Conservation (phyloP, 2,888 invertebrate species). For the Galeruca laticollis region DNA sequence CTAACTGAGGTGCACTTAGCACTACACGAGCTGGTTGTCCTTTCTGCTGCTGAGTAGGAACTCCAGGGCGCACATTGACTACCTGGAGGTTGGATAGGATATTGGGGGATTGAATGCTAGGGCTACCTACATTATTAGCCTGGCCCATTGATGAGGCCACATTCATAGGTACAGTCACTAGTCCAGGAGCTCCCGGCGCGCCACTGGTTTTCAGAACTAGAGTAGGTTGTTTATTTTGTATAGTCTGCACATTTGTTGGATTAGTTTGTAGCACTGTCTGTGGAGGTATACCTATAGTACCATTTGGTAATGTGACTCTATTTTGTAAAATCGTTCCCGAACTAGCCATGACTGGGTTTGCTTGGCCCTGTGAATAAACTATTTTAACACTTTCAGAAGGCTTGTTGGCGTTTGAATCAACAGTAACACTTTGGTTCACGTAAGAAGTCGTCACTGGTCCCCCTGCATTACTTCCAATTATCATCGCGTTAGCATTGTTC, state of each 20-base stretch:
- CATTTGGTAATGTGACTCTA: conserved; percentile 77
- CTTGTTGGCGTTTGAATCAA: conserved; percentile 56
- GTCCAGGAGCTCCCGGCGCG: conserved; percentile 66
- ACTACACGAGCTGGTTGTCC: conserved; percentile 86
- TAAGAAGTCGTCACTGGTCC: conserved; percentile 57
- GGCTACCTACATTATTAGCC: conserved; percentile 67
- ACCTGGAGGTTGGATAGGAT: conserved; percentile 81
- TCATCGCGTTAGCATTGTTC: conserved; percentile 59
- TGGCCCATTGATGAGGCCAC: conserved; percentile 72
- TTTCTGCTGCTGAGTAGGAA: conserved; percentile 80
- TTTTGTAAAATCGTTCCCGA: conserved; percentile 69
- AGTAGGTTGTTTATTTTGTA: conserved; percentile 64
- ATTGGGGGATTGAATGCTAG: conserved; percentile 62
- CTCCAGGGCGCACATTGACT: conserved; percentile 84
- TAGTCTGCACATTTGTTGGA: conserved; percentile 64
- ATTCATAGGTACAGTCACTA: conserved; percentile 76
- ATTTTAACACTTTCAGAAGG: conserved; percentile 54
- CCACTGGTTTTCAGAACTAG: conserved; percentile 66
- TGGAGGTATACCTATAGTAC: conserved; percentile 73
- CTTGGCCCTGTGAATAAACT: conserved; percentile 64
- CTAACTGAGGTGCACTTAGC: conserved; percentile 83
- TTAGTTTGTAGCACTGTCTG: conserved; percentile 70
- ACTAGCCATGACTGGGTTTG: conserved; percentile 66
- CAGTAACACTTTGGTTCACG: conserved; percentile 55
- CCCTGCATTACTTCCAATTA: conserved; percentile 57